Evolutionary conservation across 2,797 vertebrate genomes (phyloP).

Genomic region (Betta splendens): DNA sequence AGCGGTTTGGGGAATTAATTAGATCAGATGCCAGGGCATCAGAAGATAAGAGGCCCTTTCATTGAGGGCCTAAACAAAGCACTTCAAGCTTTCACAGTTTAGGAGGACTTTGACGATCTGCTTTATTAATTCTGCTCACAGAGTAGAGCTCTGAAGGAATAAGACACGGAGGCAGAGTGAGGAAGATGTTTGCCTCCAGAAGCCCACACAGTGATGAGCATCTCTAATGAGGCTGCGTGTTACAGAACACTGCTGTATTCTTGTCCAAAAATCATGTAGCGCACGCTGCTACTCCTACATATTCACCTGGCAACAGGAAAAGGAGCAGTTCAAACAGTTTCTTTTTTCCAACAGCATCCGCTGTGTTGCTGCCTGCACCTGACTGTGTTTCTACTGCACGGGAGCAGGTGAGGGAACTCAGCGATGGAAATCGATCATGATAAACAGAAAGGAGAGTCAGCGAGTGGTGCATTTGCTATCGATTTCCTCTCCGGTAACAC

Average conservation of each 20-base stretch:
- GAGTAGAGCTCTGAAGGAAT: slow-evolving; percentile 11
- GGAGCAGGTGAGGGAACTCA: slow-evolving; percentile 2
- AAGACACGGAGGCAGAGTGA: slow-evolving; percentile 17
- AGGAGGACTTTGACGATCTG: slow-evolving; percentile 34
- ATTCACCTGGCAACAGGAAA: slow-evolving; percentile 10
- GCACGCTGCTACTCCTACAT: slow-evolving; percentile 16
- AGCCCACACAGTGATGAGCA: slow-evolving; percentile 40
- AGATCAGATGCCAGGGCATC: slow-evolving; percentile 16
- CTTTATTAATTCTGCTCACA: slow-evolving; percentile 19
- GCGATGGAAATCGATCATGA: slow-evolving; percentile 35
- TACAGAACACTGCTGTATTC: slow-evolving; percentile 6
- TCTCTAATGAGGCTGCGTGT: slow-evolving; percentile 44
- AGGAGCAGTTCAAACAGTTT: not conserved
- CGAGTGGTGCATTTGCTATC: slow-evolving; percentile 40
- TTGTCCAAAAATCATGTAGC: not conserved
- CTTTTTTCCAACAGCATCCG: slow-evolving; percentile 12
- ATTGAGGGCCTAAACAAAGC: slow-evolving; percentile 42
- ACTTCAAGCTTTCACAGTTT: slow-evolving; percentile 29
- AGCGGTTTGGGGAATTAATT: slow-evolving; percentile 9
- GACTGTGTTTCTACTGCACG: too few species aligned
- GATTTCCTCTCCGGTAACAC: slow-evolving; percentile 59
- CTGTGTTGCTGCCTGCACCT: too few species aligned
- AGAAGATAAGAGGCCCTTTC: slow-evolving; percentile 29
- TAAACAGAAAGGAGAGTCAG: slow-evolving; percentile 43
- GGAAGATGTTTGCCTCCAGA: slow-evolving; percentile 21